Conservation (phyloP, 2,113 vertebrate genomes). For the Cyanoderma ruficeps region DNA sequence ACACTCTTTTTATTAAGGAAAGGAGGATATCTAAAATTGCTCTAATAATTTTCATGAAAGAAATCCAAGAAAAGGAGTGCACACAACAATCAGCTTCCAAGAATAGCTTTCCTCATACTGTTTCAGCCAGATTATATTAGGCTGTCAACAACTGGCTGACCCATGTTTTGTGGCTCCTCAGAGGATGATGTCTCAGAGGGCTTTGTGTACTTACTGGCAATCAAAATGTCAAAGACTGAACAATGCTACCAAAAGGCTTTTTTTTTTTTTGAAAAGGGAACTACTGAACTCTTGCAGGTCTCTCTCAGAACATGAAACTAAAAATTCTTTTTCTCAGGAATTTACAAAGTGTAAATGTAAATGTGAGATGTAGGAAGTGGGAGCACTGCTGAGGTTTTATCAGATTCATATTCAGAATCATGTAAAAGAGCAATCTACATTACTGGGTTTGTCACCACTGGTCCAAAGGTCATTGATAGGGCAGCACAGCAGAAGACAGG, state of each 20-base stretch:
- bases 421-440: background rate
- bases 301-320: background rate
- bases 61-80: background rate
- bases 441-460: background rate
- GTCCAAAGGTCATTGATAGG: background rate
- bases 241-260: background rate
- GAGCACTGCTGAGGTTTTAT: background rate
- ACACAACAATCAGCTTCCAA: background rate
- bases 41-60: background rate
- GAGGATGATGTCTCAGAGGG: background rate
- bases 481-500: background rate
- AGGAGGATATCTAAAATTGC: background rate
- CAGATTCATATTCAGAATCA: background rate
- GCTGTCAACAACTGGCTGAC: background rate
- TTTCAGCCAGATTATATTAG: background rate
- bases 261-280: background rate
- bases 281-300: background rate
- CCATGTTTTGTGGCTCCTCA: background rate
- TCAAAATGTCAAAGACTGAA: slow-evolving; percentile 12
- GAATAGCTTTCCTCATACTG: background rate
- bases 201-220: background rate
- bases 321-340: slow-evolving; percentile 8
- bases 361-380: background rate
- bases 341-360: background rate
- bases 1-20: background rate